Conservation (phyloP, 2,797 vertebrate species). For the Ctenochaetus hawaiiensis region DNA sequence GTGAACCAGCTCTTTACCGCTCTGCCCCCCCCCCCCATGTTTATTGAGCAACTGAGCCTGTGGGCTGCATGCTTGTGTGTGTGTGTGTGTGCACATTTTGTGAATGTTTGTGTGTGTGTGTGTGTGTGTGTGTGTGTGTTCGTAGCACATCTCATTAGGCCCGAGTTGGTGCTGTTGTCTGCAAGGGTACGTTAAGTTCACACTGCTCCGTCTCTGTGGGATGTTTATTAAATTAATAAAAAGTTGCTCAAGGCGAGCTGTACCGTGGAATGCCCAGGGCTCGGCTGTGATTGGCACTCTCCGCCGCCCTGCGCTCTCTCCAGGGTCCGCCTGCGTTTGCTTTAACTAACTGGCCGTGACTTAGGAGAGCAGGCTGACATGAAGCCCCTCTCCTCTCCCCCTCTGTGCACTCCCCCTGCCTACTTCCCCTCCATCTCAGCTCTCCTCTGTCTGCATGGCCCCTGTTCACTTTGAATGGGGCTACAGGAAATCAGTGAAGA, state of each 20-base stretch:
- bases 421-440: slow-evolving; percentile 36
- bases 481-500: slow-evolving; percentile 20
- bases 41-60: slow-evolving; percentile 43
- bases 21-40: slow-evolving; percentile 27
- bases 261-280: slow-evolving; percentile 76
- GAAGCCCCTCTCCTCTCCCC: slow-evolving; percentile 54
- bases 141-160: slow-evolving; percentile 78
- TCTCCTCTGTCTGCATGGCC: slow-evolving; percentile 40
- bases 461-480: slow-evolving; percentile 36
- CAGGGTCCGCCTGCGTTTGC: slow-evolving; percentile 79
- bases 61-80: slow-evolving; percentile 31
- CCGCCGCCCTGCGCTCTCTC: slow-evolving; percentile 69
- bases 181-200: slow-evolving; percentile 60
- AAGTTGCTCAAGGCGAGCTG: slow-evolving; percentile 85
- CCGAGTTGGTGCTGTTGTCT: slow-evolving; percentile 60
- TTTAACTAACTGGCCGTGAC: slow-evolving; percentile 88
- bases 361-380: slow-evolving; percentile 80
- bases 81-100: slow-evolving; percentile 37
- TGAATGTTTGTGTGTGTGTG: slow-evolving; percentile 33
- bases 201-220: slow-evolving; percentile 75
- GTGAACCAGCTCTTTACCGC: slow-evolving; percentile 18
- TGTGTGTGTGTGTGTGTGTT: slow-evolving; percentile 31
- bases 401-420: slow-evolving; percentile 4
- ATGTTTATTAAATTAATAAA: slow-evolving; percentile 90
- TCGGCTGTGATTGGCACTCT: slow-evolving; percentile 85